phyloP scores from a whole-genome alignment of 2,888 invertebrate species.

The Ophion ellenae region DNA sequence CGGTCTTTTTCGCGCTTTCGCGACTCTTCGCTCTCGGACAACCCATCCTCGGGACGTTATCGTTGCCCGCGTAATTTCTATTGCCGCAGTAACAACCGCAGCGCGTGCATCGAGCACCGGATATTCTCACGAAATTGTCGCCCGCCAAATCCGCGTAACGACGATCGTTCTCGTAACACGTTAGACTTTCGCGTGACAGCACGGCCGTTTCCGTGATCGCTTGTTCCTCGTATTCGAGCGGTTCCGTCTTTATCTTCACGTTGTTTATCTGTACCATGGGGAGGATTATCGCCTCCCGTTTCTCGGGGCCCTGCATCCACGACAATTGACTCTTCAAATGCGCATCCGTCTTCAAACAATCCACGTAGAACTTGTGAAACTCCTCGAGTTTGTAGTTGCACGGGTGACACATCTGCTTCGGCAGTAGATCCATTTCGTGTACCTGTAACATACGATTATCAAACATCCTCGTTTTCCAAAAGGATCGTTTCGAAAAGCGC shows the following conservation, averaged over 20 bases:
- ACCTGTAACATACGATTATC: conserved; percentile 71
- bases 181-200: conserved; percentile 66
- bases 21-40: not conserved
- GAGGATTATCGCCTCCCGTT: conserved; percentile 65
- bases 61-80: conserved; percentile 50
- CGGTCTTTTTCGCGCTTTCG: not conserved
- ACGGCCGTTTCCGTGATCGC: conserved; percentile 4
- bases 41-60: not conserved
- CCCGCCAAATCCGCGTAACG: conserved; percentile 2
- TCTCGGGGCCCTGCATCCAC: conserved; percentile 77
- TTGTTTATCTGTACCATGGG: conserved; percentile 81
- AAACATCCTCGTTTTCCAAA: not conserved
- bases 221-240: conserved; percentile 69
- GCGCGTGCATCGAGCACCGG: conserved; percentile 61
- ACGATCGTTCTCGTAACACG: conserved; percentile 62
- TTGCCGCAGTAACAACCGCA: conserved; percentile 71
- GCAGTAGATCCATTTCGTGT: conserved; percentile 81
- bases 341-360: conserved; percentile 78
- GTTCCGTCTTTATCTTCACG: conserved; percentile 78
- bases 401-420: conserved; percentile 81
- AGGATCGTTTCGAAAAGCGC: not conserved
- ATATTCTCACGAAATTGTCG: conserved; percentile 44
- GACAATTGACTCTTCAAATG: conserved; percentile 79
- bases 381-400: conserved; percentile 81
- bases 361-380: conserved; percentile 80